These are phyloP conservation scores for Tinea semifulvella DNA, from an alignment of 2,888 invertebrate genomes.

Conservation along the genomic window DNA sequence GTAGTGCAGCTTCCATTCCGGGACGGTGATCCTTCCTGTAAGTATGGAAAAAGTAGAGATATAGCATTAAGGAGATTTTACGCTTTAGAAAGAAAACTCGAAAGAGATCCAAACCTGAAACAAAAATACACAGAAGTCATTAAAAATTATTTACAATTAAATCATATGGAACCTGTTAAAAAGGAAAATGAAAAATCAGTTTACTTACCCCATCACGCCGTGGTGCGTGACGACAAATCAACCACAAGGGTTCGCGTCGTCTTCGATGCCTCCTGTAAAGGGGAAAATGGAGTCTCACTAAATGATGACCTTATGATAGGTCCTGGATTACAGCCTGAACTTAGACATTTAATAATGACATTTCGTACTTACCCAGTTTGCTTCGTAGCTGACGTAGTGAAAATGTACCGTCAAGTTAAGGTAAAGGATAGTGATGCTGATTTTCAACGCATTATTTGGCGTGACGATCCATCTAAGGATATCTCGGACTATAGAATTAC, in stretches of 20 bases:
- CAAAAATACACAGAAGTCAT: slow-evolving; percentile 19
- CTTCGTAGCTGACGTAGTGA: slow-evolving; percentile 22
- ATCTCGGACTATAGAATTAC: slow-evolving; percentile 18
- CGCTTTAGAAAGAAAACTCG: slow-evolving; percentile 19
- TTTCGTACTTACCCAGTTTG: slow-evolving; percentile 21
- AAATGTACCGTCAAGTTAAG: slow-evolving; percentile 23
- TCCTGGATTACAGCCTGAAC: slow-evolving; percentile 17
- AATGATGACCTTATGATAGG: slow-evolving; percentile 16
- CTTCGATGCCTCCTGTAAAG: slow-evolving; percentile 17
- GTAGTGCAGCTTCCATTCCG: slow-evolving; percentile 19
- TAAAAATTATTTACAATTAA: slow-evolving; percentile 16
- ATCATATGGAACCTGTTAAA: slow-evolving; percentile 17
- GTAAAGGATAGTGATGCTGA: slow-evolving; percentile 18
- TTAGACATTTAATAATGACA: slow-evolving; percentile 22
- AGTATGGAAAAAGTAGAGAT: slow-evolving; percentile 17
- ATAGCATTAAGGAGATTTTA: slow-evolving; percentile 20
- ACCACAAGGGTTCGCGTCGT: slow-evolving; percentile 16
- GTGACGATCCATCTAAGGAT: slow-evolving; percentile 12
- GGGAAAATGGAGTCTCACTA: slow-evolving; percentile 13
- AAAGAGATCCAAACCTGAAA: slow-evolving; percentile 17
- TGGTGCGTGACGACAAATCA: slow-evolving; percentile 11
- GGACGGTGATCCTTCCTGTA: slow-evolving; percentile 17
- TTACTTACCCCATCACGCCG: slow-evolving; percentile 16
- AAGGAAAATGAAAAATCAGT: slow-evolving; percentile 10
- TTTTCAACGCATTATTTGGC: slow-evolving; percentile 22